Conservation (phyloP, 2,113 vertebrate genomes). For the Origma solitaria region DNA sequence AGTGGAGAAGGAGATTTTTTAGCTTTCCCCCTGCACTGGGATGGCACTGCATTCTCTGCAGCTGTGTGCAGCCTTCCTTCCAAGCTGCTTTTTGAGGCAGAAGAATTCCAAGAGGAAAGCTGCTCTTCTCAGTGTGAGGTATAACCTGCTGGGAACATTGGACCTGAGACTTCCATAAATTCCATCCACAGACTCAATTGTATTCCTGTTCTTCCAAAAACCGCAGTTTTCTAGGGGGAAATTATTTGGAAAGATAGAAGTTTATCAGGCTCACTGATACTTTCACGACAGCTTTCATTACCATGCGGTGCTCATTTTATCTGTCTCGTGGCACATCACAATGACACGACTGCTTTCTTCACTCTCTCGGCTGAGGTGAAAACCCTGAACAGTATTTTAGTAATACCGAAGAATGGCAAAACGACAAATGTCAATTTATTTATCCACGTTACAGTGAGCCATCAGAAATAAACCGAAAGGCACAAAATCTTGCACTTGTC, state of each 20-base stretch:
- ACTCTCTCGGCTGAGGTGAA: background rate
- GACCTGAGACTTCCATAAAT: background rate
- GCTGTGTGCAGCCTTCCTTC: accelerated
- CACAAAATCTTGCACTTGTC: background rate
- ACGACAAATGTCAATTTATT: background rate
- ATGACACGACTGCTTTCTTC: background rate
- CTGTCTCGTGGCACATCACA: background rate
- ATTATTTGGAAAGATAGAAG: background rate
- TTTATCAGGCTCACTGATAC: background rate
- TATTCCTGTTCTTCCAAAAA: background rate
- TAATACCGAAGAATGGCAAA: background rate
- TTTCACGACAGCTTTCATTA: background rate
- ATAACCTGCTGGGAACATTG: background rate
- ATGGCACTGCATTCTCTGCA: no score
- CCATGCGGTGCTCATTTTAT: background rate
- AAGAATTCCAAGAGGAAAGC: background rate
- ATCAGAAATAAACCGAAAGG: background rate
- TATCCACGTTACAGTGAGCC: background rate
- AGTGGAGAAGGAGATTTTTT: background rate
- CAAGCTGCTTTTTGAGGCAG: background rate
- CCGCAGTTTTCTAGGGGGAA: background rate
- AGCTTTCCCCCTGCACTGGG: accelerated
- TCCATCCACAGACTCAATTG: background rate
- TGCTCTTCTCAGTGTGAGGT: background rate
- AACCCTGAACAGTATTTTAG: background rate